Conservation (phyloP, 2,888 invertebrate species). For the Pristionchus maxplancki region DNA sequence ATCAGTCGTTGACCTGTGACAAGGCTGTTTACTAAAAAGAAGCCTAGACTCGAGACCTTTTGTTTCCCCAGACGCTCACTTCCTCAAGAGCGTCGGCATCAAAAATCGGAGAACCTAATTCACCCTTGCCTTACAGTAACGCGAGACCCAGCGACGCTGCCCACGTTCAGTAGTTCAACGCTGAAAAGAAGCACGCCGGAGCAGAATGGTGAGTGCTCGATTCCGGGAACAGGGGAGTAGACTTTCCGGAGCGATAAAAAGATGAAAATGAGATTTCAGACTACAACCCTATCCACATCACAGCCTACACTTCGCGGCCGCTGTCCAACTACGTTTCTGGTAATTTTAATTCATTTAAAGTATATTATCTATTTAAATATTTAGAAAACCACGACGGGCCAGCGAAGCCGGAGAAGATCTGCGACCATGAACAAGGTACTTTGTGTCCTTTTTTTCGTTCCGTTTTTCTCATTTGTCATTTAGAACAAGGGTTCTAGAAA, state of each 20-base stretch:
- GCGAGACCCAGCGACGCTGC: constrained; percentile 11
- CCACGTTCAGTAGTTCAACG: background rate
- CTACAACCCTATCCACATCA: constrained; percentile 10
- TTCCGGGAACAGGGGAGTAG: background rate
- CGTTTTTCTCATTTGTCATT: background rate
- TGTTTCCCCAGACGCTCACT: no score
- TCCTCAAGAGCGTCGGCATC: no score
- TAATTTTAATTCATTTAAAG: background rate
- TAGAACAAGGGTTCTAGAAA: background rate
- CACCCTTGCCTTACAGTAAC: background rate
- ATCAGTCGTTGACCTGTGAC: no score
- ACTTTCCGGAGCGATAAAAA: background rate
- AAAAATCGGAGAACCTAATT: no score
- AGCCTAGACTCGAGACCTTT: no score
- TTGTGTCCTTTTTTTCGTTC: background rate
- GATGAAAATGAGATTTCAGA: background rate
- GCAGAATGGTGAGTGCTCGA: background rate
- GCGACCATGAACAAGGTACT: background rate
- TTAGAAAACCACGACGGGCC: background rate
- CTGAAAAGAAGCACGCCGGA: constrained; percentile 36
- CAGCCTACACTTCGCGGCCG: constrained; percentile 45
- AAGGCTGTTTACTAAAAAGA: no score
- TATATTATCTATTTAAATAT: background rate
- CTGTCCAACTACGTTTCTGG: constrained; percentile 4
- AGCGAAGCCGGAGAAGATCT: background rate